phyloP scores from a whole-genome alignment of 2,797 vertebrate species.

The Microcaecilia unicolor region DNA sequence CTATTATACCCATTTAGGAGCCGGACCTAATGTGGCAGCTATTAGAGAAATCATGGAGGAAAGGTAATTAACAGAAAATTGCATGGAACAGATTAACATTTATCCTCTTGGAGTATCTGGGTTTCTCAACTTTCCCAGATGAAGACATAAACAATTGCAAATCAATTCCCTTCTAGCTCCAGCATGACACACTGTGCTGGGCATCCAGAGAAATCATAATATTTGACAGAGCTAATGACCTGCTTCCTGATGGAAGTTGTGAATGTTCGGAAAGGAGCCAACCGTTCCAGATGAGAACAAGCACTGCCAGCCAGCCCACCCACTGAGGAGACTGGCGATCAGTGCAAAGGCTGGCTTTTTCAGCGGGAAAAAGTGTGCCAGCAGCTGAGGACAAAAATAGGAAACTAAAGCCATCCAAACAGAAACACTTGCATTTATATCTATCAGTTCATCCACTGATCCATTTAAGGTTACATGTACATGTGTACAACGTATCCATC shows the following conservation, averaged over 20 bases:
- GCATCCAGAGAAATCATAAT: slow-evolving; percentile 51
- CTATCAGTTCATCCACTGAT: too few relatives aligned
- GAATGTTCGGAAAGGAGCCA: slow-evolving; percentile 31
- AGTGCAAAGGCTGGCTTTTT: slow-evolving; percentile 18
- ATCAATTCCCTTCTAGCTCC: slow-evolving; percentile 49
- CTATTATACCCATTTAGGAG: slow-evolving; percentile 96
- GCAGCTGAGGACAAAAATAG: neutral
- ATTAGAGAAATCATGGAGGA: slow-evolving; percentile 92
- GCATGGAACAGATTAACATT: slow-evolving; percentile 48
- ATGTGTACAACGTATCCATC: too few relatives aligned
- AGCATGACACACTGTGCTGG: slow-evolving; percentile 37
- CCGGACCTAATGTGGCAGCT: slow-evolving; percentile 82
- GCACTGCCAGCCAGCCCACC: slow-evolving; percentile 25
- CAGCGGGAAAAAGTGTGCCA: slow-evolving; percentile 4
- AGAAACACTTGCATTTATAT: too few relatives aligned
- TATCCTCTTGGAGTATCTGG: slow-evolving; percentile 49
- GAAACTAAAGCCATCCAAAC: too few relatives aligned
- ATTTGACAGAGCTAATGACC: slow-evolving; percentile 51
- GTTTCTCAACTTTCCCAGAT: slow-evolving; percentile 44
- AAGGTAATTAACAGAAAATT: slow-evolving; percentile 69
- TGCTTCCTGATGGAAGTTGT: slow-evolving; percentile 40
- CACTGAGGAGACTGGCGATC: slow-evolving; percentile 24
- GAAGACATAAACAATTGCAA: slow-evolving; percentile 49
- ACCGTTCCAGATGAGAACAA: slow-evolving; percentile 33
- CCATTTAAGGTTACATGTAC: too few relatives aligned